Base-by-base conservation (phyloP, 2,888 invertebrate species). In the Archips crataeganus region DNA sequence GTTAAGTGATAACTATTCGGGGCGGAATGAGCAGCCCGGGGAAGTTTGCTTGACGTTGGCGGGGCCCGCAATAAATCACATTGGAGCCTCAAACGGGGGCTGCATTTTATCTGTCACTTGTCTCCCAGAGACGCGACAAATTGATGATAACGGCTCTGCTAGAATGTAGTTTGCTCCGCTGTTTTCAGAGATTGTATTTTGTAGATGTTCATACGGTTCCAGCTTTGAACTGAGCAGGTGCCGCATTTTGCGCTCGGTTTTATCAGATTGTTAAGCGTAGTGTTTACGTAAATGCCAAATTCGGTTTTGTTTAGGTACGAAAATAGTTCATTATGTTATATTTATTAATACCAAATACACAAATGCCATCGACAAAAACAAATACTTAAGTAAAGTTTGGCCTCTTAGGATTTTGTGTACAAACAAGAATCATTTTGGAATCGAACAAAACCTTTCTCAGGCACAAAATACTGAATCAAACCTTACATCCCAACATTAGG, bases 51-150 rank as follows among this genome's bases (percentile, higher is more conserved):
- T 75, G 76, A 70, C 74, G 76, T 70, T 71, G 71, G 77, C 75
- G 75, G 61, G 60, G 62, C 67, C 57, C 57, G 71, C 85, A 85
- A 89, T 89, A 89, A 89, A 89, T 90, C 89, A 89, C 85, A 79
- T 78, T 74, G 77, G 77, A 76, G 80, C 74, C 75, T 80, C 81
- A 81, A 83, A 81, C 78, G 76, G 75, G 81, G 74, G 80, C 87
- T 88, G 89, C 88, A 89, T 89, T 89, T 87, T 88, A 88, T 88
- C 88, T 85, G 84, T 86, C 88, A 85, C 84, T 87, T 85, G 87
- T 85, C 86, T 82, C 81, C 79, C 78, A 70, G 77, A 82, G 81
- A 81, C 75, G 77, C 82, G 83, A 85, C 85, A 83, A 88, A 87
- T 87, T 87, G 87, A 88, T 87, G 87, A 82, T 83, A 84, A 83